Conservation (phyloP, 2,888 invertebrate species). For the Disparrhopalites patrizii region DNA sequence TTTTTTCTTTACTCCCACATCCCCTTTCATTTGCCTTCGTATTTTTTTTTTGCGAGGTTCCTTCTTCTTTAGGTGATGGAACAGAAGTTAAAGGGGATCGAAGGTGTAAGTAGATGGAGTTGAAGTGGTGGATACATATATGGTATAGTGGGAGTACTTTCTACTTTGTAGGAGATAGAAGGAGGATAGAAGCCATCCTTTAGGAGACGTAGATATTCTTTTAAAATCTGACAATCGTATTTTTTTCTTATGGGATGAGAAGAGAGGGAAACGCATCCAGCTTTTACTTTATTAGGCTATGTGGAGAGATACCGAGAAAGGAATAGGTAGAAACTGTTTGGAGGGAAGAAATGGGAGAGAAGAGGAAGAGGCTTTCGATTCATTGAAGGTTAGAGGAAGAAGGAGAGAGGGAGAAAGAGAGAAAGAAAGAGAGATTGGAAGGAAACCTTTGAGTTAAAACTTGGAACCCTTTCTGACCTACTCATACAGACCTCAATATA, state of each 20-base stretch:
- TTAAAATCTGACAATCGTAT: slow-evolving; percentile 2
- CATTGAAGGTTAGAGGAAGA: too few species aligned
- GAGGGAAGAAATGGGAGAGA: too few species aligned
- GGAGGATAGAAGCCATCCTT: slow-evolving; percentile 2
- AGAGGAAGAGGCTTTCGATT: too few species aligned
- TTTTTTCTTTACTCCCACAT: neutral
- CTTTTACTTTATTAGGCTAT: neutral
- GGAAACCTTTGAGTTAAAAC: neutral
- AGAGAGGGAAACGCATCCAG: neutral
- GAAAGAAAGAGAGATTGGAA: neutral
- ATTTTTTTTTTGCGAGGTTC: neutral
- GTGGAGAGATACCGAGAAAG: too few species aligned
- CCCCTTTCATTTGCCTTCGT: too few species aligned
- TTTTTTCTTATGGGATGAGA: neutral
- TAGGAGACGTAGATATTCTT: neutral
- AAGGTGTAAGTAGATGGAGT: too few species aligned
- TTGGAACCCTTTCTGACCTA: neutral
- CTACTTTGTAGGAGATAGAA: neutral
- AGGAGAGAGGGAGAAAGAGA: neutral
- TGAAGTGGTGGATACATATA: too few species aligned
- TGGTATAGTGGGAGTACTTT: too few species aligned
- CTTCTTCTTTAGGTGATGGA: neutral
- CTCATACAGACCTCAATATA: neutral
- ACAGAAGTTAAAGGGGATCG: too few species aligned
- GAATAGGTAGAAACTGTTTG: too few species aligned